Conservation (phyloP, 2,888 invertebrate genomes). For the Paralinhomoeus sp. region DNA sequence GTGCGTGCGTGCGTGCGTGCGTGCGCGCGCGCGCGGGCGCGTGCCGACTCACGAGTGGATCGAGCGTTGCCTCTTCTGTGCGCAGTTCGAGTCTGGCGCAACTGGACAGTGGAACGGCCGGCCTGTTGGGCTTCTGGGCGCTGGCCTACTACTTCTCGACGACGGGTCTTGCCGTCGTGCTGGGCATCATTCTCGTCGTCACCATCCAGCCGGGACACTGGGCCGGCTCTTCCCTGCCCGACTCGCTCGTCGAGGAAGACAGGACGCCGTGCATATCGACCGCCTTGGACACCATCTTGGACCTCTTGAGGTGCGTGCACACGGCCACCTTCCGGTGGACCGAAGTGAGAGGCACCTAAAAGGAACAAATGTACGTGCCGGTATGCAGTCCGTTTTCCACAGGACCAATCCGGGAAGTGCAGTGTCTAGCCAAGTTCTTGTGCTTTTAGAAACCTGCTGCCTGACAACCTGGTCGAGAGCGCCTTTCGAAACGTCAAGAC, state of each 20-base stretch:
- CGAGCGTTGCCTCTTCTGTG: too few species aligned
- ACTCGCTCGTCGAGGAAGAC: too few species aligned
- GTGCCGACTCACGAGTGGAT: too few species aligned
- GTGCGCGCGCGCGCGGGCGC: too few species aligned
- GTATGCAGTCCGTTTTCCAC: too few species aligned
- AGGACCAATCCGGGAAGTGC: too few species aligned
- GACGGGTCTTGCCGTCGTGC: slow-evolving; percentile 13
- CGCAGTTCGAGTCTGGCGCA: slow-evolving; percentile 13
- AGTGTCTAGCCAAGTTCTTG: neutral
- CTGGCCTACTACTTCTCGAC: slow-evolving; percentile 13
- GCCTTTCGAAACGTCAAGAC: slow-evolving; percentile 43
- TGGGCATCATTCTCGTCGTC: slow-evolving; percentile 4
- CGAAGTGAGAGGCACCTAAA: too few species aligned
- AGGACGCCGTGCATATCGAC: slow-evolving; percentile 10
- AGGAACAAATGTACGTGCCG: too few species aligned
- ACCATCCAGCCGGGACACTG: slow-evolving; percentile 50
- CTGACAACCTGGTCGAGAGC: slow-evolving; percentile 67
- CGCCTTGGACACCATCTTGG: slow-evolving; percentile 15
- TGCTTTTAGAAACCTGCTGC: slow-evolving; percentile 23
- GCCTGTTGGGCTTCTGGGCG: slow-evolving; percentile 12
- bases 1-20: too few species aligned
- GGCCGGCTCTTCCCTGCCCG: slow-evolving; percentile 5
- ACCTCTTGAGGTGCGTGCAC: slow-evolving; percentile 12
- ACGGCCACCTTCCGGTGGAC: too few species aligned
- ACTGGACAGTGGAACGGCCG: slow-evolving; percentile 14